Evolutionary conservation across 2,797 vertebrate species (phyloP).

Genomic region (Melanogrammus aeglefinus): DNA sequence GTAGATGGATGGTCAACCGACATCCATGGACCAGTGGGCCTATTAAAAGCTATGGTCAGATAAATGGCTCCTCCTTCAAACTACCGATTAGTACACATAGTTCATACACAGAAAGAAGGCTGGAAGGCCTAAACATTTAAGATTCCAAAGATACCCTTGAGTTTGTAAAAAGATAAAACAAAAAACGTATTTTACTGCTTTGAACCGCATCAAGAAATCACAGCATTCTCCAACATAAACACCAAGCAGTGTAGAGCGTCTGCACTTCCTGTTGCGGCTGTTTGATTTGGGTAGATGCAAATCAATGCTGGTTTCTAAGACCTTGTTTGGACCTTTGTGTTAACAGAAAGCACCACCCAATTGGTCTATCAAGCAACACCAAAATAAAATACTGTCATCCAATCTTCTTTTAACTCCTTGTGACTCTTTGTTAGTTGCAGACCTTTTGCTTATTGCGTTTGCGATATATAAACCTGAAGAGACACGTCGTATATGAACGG

Average conservation of each 20-base stretch:
- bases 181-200: neutral
- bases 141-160: neutral
- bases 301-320: neutral
- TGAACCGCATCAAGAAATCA: neutral
- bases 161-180: neutral
- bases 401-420: too few relatives aligned
- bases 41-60: neutral
- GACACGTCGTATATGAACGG: neutral
- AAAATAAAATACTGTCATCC: neutral
- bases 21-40: neutral
- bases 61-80: neutral
- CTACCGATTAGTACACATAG: neutral
- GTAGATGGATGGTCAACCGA: neutral
- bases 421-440: too few relatives aligned
- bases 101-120: neutral
- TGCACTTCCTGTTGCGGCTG: neutral
- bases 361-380: neutral
- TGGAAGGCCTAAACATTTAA: neutral
- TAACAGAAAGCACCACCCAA: neutral
- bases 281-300: neutral
- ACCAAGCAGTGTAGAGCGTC: neutral
- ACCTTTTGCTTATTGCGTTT: neutral
- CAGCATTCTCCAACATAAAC: neutral
- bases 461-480: neutral
- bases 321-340: neutral